Conservation (phyloP, 2,797 vertebrate species). For the Bovichtus variegatus region DNA sequence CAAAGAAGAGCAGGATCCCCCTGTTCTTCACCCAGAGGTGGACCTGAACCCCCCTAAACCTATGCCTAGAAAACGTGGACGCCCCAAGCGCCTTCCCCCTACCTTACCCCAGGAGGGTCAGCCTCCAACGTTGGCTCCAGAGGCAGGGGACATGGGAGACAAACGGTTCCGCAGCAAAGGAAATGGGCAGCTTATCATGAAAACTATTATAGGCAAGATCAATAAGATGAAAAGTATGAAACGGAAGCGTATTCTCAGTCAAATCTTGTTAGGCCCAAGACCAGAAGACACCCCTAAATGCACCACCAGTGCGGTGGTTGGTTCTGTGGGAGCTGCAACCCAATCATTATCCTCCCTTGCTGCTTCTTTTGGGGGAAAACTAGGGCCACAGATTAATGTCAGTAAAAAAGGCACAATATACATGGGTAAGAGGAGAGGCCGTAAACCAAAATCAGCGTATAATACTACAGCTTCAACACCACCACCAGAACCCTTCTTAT, state of each 20-base stretch:
- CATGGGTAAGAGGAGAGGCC: constrained; percentile 97
- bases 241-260: constrained; percentile 94
- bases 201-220: constrained; percentile 97
- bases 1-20: constrained; percentile 96
- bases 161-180: constrained; percentile 90
- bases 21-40: constrained; percentile 96
- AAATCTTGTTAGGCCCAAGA: constrained; percentile 90
- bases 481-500: constrained; percentile 81
- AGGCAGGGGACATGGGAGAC: constrained; percentile 85
- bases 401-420: constrained; percentile 99
- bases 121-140: constrained; percentile 92
- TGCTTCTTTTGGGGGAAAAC: constrained; percentile 94
- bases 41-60: constrained; percentile 93
- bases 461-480: constrained; percentile 62
- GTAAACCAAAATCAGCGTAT: constrained; percentile 91
- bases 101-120: constrained; percentile 91
- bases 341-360: constrained; percentile 92
- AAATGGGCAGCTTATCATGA: constrained; percentile 97
- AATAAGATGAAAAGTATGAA: constrained; percentile 99
- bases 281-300: constrained; percentile 79
- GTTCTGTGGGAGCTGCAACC: constrained; percentile 73
- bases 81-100: constrained; percentile 94
- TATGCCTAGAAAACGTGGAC: constrained; percentile 95
- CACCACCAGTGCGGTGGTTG: constrained; percentile 54
- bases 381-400: constrained; percentile 98